These are phyloP conservation scores for Sebastes taczanowskii DNA, from an alignment of 2,797 vertebrate species.

Conservation along the genomic window DNA sequence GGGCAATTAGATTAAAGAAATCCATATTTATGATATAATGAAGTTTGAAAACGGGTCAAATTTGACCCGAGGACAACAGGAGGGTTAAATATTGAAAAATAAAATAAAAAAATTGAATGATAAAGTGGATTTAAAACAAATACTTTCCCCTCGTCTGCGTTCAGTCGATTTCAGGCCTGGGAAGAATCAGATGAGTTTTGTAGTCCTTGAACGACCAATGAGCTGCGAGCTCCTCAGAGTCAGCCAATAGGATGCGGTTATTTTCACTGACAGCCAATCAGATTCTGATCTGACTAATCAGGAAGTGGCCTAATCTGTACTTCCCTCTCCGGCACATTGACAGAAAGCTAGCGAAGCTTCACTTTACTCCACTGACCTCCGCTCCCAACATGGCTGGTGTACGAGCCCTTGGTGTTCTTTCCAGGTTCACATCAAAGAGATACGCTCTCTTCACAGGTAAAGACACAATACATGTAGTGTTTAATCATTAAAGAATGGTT, in stretches of 20 bases:
- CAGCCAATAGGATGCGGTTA: slow-evolving; percentile 27
- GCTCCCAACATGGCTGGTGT: slow-evolving; percentile 81
- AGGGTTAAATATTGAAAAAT: no score
- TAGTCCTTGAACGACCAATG: slow-evolving; percentile 31
- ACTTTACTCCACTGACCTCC: slow-evolving; percentile 67
- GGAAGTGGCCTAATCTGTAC: slow-evolving; percentile 23
- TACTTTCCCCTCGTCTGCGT: background rate
- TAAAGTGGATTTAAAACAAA: background rate
- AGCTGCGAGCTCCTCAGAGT: background rate
- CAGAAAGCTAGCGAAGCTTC: slow-evolving; percentile 30
- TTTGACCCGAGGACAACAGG: no score
- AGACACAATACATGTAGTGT: accelerated
- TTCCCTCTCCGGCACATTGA: slow-evolving; percentile 8
- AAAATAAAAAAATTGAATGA: background rate
- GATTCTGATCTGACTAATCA: background rate
- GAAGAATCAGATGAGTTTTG: background rate
- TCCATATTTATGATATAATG: no score
- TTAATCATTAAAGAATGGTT: accelerated
- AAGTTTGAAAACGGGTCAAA: no score
- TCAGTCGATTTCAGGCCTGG: background rate
- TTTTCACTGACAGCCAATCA: slow-evolving; percentile 44
- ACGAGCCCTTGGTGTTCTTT: slow-evolving; percentile 79
- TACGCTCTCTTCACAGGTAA: slow-evolving; percentile 76
- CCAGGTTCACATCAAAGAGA: slow-evolving; percentile 71
- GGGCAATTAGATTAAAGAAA: no score